A percentile compares a stretch with the other conserved stretches of the same genome.
Evolutionary conservation across 2,113 vertebrate species (phyloP).

Genomic region (Megalops atlanticus): DNA sequence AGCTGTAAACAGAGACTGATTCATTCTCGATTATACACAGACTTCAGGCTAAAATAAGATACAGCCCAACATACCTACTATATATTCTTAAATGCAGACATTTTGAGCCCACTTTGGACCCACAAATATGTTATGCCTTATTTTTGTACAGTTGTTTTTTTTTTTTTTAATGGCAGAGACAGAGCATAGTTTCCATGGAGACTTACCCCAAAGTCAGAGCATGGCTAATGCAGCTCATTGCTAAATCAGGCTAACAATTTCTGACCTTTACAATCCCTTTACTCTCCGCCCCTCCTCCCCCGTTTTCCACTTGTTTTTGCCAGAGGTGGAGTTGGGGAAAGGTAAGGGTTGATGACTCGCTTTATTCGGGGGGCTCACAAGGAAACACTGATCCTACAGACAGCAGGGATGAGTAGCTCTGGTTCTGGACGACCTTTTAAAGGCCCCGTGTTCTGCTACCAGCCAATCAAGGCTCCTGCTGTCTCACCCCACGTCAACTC

Average conservation of each 20-base stretch:
- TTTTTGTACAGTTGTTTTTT: no score
- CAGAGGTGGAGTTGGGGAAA: conserved; percentile 7
- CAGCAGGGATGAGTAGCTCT: neutral
- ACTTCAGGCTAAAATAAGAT: no score
- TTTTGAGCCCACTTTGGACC: no score
- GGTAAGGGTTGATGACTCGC: conserved; percentile 9
- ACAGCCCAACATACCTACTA: no score
- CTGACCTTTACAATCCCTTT: conserved; percentile 19
- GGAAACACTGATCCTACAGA: neutral
- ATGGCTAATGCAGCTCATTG: conserved; percentile 19
- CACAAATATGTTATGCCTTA: no score
- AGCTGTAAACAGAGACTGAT: neutral
- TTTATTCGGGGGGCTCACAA: neutral
- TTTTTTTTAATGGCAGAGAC: neutral
- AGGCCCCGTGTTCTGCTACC: neutral
- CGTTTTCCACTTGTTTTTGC: neutral
- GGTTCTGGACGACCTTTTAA: neutral
- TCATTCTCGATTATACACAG: no score
- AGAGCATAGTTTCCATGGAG: conserved; percentile 31
- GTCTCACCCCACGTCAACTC: neutral
- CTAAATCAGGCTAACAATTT: conserved; percentile 28
- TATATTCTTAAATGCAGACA: no score
- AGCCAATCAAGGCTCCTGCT: neutral
- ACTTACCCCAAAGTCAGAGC: conserved; percentile 4
- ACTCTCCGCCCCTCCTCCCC: neutral